These are phyloP conservation scores for Galagoides demidoff DNA, from an alignment of 2,797 vertebrate species.

Conservation along the genomic window DNA sequence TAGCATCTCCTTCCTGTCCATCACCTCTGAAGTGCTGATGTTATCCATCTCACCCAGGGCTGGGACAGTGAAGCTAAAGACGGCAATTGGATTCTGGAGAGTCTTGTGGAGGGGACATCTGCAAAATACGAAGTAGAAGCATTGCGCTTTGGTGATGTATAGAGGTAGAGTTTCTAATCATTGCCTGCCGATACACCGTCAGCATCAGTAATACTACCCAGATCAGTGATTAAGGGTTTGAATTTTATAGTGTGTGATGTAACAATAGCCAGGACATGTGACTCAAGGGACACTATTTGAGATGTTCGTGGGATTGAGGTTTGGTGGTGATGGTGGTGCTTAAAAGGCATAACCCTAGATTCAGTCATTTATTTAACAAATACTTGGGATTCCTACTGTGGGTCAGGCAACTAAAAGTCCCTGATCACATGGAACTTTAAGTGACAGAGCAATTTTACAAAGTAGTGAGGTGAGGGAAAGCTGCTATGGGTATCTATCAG, in stretches of 20 bases:
- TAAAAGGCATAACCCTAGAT: neutral
- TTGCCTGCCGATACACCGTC: neutral
- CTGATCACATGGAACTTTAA: neutral
- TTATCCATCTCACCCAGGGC: neutral
- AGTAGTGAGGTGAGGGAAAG: neutral
- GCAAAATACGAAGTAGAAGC: slow-evolving; percentile 10
- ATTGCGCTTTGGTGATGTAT: neutral
- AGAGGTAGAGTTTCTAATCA: neutral
- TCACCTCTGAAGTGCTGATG: neutral
- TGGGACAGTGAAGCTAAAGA: neutral
- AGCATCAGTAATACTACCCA: neutral
- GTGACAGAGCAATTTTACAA: neutral
- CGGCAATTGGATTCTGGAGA: neutral
- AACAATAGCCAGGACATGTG: neutral
- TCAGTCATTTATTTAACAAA: slow-evolving; percentile 21
- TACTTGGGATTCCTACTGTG: neutral
- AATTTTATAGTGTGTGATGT: neutral
- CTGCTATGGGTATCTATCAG: neutral
- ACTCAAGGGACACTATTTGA: slow-evolving; percentile 20
- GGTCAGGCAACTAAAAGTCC: neutral
- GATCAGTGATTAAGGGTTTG: neutral
- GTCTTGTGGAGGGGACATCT: neutral
- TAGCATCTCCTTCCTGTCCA: neutral
- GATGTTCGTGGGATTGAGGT: neutral
- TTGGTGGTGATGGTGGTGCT: neutral